These are phyloP conservation scores for Littorina saxatilis DNA, from an alignment of 1,140 invertebrate genomes.

Conservation along the genomic window DNA sequence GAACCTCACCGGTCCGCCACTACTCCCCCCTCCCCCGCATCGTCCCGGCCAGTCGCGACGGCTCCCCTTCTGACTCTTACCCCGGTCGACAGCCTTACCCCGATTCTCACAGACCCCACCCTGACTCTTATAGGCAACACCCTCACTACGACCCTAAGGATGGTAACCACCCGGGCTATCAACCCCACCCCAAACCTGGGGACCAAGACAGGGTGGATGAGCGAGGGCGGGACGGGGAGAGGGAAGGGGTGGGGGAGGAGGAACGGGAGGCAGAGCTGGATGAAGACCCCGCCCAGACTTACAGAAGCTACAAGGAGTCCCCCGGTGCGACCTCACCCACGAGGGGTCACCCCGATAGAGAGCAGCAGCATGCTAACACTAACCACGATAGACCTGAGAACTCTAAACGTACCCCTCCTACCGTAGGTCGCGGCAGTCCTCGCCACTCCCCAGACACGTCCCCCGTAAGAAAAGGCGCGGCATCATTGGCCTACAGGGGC, in stretches of 20 bases:
- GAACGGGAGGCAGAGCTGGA: conserved; percentile 4
- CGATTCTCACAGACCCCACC: background rate
- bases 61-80: conserved; percentile 10
- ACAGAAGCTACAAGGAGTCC: background rate
- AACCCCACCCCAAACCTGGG: background rate
- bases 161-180: background rate
- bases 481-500: conserved; percentile 24
- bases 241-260: conserved; percentile 12
- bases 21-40: conserved; percentile 55
- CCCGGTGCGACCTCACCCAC: conserved; percentile 2
- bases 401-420: conserved; percentile 1
- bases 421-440: conserved; percentile 37
- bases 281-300: background rate
- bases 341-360: too few relatives aligned
- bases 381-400: background rate
- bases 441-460: conserved; percentile 35
- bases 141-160: background rate
- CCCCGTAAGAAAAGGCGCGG: conserved; percentile 27
- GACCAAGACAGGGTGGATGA: background rate
- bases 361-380: background rate
- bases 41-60: conserved; percentile 30
- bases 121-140: too few relatives aligned
- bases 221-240: background rate
- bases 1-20: conserved; percentile 43
- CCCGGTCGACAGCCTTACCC: background rate